Percentiles rank a stretch among this genome's conserved stretches.
Conservation (phyloP, 2,888 invertebrate genomes). For the Fragum whitleyi region DNA sequence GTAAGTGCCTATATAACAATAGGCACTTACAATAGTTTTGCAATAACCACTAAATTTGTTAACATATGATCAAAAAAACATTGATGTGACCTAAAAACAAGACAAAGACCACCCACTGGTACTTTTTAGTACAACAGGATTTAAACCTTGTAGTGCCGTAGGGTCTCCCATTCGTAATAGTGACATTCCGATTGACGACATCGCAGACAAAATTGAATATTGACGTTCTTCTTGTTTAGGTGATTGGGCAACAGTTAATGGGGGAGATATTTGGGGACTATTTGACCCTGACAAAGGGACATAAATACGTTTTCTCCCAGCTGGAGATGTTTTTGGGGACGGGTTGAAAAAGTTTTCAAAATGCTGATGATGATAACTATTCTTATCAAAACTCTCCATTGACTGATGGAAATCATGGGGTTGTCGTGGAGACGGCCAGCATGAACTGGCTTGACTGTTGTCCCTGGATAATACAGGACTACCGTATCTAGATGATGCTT, state of each 20-base stretch:
- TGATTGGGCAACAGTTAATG: not conserved
- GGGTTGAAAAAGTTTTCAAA: slow-evolving; percentile 27
- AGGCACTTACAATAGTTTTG: no score
- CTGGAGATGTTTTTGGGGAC: slow-evolving; percentile 15
- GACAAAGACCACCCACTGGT: slow-evolving; percentile 23
- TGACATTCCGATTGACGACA: slow-evolving; percentile 33
- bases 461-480: slow-evolving; percentile 5
- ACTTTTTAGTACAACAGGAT: slow-evolving; percentile 35
- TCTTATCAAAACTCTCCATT: not conserved
- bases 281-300: slow-evolving; percentile 4
- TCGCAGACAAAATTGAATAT: slow-evolving; percentile 24
- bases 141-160: slow-evolving; percentile 40
- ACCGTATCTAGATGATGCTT: not conserved
- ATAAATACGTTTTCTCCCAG: slow-evolving; percentile 15
- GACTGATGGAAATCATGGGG: not conserved
- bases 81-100: not conserved
- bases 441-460: not conserved
- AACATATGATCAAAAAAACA: no score
- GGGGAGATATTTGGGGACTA: not conserved
- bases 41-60: no score
- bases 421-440: not conserved
- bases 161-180: slow-evolving; percentile 20
- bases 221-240: not conserved
- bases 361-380: not conserved
- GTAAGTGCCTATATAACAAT: no score